Evolutionary conservation across 2,888 invertebrate genomes (phyloP), one percentile per base, ranked within the genome.

Genomic region (Esperia sulphurella): DNA sequence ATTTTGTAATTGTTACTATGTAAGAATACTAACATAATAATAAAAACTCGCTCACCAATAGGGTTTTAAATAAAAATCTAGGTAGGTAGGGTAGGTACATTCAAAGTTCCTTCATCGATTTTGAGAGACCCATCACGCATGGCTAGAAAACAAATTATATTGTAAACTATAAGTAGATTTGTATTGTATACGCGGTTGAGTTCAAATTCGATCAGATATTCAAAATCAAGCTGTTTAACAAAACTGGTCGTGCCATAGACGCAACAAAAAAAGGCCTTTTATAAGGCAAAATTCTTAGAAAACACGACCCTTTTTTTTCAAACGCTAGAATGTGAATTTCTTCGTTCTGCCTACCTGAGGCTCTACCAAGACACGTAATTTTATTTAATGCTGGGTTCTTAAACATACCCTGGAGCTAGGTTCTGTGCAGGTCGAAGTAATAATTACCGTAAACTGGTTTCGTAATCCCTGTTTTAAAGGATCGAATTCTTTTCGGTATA

Each of bases 241-340:
- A 65, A 63, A 57, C 55, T 59, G 54, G 43, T 52, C 45, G 30
- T 47, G 47, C 51, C 45, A 44, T 41, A 46, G 42, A 50, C 42
- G 61, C 62, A 21, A 21, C 21, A 61, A 67, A 72, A 71, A 71
- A 65, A 49, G 48, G 53, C 54, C 52, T 61, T 58, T 57, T 60
- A 60, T 65, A 61, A 51, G 43, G 41, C 39, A 31, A 63, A 75
- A 69, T 84, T 83, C 84, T 76, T 55, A 68, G 84, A 85, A 84
- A 72, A 60, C 55, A 54, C 54, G 53, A 71, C 71, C 73, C 71
- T 82, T 80, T 79, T 77, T 76, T 61, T 56, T 46, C 44, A 41
- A 47, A 55, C 54, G 46, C 51, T 41, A 58, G 59, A 62, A 68
- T 64, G 65, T 67, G 64, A 74, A 71, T 71, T 74, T 72, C 59